These are phyloP conservation scores for Linnaemya vulpina DNA, from an alignment of 2,888 invertebrate genomes.

Conservation along the genomic window DNA sequence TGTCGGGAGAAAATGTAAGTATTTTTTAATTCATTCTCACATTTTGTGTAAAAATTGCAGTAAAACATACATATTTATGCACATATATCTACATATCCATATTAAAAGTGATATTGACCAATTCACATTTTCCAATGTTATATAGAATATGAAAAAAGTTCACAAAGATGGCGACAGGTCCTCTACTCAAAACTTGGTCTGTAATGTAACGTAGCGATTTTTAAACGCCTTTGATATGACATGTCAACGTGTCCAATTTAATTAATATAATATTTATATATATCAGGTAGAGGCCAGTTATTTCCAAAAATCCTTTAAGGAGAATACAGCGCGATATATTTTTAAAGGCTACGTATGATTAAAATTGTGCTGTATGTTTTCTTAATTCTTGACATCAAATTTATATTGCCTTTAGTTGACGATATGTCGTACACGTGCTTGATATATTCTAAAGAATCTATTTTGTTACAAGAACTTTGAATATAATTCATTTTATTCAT, in stretches of 20 bases:
- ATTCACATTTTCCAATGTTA: conserved; percentile 57
- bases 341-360: no score
- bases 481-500: no score
- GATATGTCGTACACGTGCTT: no score
- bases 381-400: no score
- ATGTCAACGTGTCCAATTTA: neutral
- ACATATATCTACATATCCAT: neutral
- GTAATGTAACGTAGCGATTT: conserved; percentile 42
- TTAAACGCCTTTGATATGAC: neutral
- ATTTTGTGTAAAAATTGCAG: conserved; percentile 51
- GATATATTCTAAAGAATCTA: no score
- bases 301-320: no score
- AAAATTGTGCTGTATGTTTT: no score
- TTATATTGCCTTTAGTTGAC: no score
- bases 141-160: conserved; percentile 73
- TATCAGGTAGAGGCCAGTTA: neutral
- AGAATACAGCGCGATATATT: no score
- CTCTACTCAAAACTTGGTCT: conserved; percentile 57
- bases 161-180: conserved; percentile 81
- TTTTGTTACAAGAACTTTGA: no score
- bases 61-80: neutral
- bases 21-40: conserved; percentile 48
- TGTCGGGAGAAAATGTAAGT: conserved; percentile 81
- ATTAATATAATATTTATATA: neutral
- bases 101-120: neutral